These are phyloP conservation scores for Dioctria rufipes DNA, from an alignment of 2,888 invertebrate genomes.

Conservation along the genomic window DNA sequence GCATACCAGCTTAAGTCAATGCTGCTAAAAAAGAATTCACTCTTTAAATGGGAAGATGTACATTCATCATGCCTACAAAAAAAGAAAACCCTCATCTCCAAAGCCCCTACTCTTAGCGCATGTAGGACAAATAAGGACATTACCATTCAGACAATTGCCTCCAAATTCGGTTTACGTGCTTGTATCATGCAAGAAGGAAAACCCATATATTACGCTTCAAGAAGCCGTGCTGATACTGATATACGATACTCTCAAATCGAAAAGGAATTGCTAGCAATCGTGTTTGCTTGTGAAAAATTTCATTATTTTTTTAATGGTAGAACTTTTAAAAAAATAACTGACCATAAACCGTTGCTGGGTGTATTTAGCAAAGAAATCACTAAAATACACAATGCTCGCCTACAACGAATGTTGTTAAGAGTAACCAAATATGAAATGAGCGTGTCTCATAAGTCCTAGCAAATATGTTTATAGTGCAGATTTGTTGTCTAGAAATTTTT, in stretches of 20 bases:
- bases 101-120: background rate
- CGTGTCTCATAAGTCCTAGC: conserved; percentile 59
- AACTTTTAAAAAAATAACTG: conserved; percentile 52
- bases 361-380: conserved; percentile 57
- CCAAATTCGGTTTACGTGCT: conserved; percentile 48
- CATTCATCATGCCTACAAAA: conserved; percentile 51
- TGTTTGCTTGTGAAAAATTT: conserved; percentile 59
- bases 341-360: conserved; percentile 57
- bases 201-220: conserved; percentile 60
- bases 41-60: conserved; percentile 13
- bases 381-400: conserved; percentile 54
- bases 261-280: conserved; percentile 58
- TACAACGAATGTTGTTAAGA: conserved; percentile 58
- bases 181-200: conserved; percentile 50
- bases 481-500: conserved; percentile 47
- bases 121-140: no score
- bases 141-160: conserved; percentile 50
- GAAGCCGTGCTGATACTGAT: conserved; percentile 61
- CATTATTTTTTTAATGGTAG: conserved; percentile 58
- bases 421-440: conserved; percentile 56
- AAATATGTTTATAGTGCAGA: conserved; percentile 60
- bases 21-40: conserved; percentile 2
- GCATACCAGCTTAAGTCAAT: no score
- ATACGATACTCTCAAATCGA: conserved; percentile 58
- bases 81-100: conserved; percentile 5